Conservation (phyloP, 1,140 invertebrate species). For the Idris sp. region DNA sequence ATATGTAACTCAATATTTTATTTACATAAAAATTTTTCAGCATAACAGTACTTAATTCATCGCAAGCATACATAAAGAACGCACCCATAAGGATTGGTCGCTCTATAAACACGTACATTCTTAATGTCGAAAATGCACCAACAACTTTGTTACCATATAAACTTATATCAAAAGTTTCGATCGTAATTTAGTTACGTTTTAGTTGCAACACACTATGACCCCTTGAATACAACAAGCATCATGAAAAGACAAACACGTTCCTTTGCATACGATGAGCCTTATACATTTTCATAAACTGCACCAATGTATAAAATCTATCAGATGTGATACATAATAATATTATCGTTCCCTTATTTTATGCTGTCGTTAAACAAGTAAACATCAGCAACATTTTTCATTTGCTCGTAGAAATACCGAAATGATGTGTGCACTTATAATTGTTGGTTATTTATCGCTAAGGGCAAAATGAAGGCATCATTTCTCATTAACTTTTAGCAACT, state of each 20-base stretch:
- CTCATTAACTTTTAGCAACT: slow-evolving; percentile 44
- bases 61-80: no score
- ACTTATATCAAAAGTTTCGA: slow-evolving; percentile 74
- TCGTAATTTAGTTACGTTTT: slow-evolving; percentile 75
- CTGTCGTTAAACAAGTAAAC: slow-evolving; percentile 22
- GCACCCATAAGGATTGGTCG: slow-evolving; percentile 70
- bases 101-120: slow-evolving; percentile 74
- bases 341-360: slow-evolving; percentile 31
- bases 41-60: no score
- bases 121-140: slow-evolving; percentile 75
- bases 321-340: slow-evolving; percentile 18
- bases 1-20: no score
- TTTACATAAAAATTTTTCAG: no score
- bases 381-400: no score
- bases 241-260: slow-evolving; percentile 67
- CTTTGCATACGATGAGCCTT: slow-evolving; percentile 37
- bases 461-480: slow-evolving; percentile 43
- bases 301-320: slow-evolving; percentile 2
- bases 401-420: slow-evolving; percentile 6
- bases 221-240: slow-evolving; percentile 66
- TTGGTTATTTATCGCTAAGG: slow-evolving; percentile 40
- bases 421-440: slow-evolving; percentile 44
- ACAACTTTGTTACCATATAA: slow-evolving; percentile 76
- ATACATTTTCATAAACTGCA: slow-evolving; percentile 14
- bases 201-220: slow-evolving; percentile 60